phyloP scores from a whole-genome alignment of 2,113 vertebrate species.

The Nothocercus julius region DNA sequence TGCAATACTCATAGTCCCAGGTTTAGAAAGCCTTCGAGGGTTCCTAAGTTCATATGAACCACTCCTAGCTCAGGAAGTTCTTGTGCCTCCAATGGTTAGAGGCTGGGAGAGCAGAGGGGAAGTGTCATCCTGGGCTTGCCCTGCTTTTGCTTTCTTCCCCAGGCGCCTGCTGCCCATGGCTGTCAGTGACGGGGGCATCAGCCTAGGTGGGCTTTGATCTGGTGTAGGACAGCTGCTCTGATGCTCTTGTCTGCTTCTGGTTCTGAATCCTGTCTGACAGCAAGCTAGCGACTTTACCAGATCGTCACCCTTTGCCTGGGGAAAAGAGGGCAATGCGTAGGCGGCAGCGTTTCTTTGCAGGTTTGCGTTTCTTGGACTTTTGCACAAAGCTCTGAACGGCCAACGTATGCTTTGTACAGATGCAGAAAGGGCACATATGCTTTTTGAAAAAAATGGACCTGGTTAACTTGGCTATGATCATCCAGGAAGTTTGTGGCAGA shows the following conservation, averaged over 20 bases:
- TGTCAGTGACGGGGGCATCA: background rate
- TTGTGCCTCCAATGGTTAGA: background rate
- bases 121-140: background rate
- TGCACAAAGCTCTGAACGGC: background rate
- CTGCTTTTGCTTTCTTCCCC: background rate
- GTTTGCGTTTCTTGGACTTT: background rate
- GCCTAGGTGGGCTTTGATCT: background rate
- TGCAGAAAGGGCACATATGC: background rate
- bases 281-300: background rate
- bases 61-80: conserved; percentile 12
- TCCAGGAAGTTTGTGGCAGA: conserved; percentile 46
- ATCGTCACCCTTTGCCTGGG: background rate
- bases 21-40: conserved; percentile 35
- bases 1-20: conserved; percentile 11
- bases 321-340: background rate
- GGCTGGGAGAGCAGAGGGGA: background rate
- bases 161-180: fast-evolving
- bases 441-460: background rate
- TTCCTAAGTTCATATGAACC: background rate
- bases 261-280: background rate
- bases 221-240: background rate
- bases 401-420: background rate
- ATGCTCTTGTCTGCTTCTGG: background rate
- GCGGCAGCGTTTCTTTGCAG: background rate
- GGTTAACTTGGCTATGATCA: background rate